Evolutionary conservation across 2,888 invertebrate species (phyloP).

Genomic region (Halictus ligatus): DNA sequence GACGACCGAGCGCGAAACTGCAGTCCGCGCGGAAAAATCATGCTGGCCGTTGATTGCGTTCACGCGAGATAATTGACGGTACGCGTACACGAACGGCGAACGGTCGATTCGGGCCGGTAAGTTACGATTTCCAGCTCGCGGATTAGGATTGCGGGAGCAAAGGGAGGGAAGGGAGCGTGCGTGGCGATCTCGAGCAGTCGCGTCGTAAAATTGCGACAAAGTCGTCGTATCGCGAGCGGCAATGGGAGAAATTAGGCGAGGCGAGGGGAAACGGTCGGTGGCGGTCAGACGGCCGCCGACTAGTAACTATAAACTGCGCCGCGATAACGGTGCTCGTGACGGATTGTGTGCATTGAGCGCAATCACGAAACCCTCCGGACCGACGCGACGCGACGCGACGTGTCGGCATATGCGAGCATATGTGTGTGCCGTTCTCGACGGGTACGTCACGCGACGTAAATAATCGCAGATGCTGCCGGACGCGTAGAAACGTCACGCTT

Average conservation of each 20-base stretch:
- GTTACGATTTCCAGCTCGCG: not conserved
- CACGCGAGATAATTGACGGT: constrained; percentile 6
- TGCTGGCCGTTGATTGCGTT: not conserved
- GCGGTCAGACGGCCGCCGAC: constrained; percentile 29
- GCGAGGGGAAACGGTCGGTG: constrained; percentile 29
- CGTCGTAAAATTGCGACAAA: constrained; percentile 8
- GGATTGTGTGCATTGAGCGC: constrained; percentile 39
- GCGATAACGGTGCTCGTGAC: constrained; percentile 36
- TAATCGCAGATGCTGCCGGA: constrained; percentile 50
- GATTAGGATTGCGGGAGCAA: not conserved
- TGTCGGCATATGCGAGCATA: constrained; percentile 20
- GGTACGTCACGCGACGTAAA: constrained; percentile 64
- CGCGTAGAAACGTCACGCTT: constrained; percentile 29
- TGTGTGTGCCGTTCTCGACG: constrained; percentile 17
- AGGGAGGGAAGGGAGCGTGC: not conserved
- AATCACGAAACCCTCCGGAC: not conserved
- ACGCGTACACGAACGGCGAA: not conserved
- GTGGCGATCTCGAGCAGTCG: not conserved
- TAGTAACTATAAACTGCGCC: constrained; percentile 41
- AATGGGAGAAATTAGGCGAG: constrained; percentile 27
- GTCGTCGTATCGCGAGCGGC: constrained; percentile 9
- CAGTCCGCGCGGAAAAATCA: not conserved
- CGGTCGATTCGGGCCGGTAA: not conserved
- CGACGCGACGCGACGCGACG: constrained; percentile 35
- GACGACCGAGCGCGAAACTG: not conserved